Evolutionary conservation across 2,113 vertebrate genomes (phyloP).

Genomic region (Marcusenius ussheri): DNA sequence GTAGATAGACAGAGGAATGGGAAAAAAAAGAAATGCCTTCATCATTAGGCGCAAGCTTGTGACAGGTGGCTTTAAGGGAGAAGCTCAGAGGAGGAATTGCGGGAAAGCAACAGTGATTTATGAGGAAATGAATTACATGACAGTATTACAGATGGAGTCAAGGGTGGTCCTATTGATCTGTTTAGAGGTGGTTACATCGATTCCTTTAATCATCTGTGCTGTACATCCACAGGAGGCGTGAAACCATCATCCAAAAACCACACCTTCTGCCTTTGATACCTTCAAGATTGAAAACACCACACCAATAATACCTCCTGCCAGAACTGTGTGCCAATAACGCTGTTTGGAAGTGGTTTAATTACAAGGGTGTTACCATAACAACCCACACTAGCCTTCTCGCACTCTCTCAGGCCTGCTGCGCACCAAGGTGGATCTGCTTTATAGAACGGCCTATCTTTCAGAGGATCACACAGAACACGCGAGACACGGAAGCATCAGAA

Average conservation of each 20-base stretch:
- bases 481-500: background rate
- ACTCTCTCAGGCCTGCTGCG: too few relatives aligned
- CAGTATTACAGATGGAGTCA: background rate
- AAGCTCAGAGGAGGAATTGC: background rate
- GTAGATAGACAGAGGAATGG: background rate
- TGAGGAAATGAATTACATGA: background rate
- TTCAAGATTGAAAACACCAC: background rate
- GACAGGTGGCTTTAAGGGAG: background rate
- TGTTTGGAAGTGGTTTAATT: background rate
- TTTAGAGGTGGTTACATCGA: background rate
- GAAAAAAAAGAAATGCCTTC: background rate
- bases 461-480: background rate
- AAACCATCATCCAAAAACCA: background rate
- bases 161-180: slow-evolving; percentile 9
- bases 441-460: background rate
- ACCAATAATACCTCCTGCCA: background rate
- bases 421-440: background rate
- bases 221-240: background rate
- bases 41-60: background rate
- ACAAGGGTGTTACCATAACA: slow-evolving; percentile 5
- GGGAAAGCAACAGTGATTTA: background rate
- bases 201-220: background rate
- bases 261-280: background rate
- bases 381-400: background rate
- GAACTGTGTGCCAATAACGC: background rate